These are phyloP conservation scores for Drosophila austrosaltans DNA, from an alignment of 2,888 invertebrate genomes.

Conservation along the genomic window DNA sequence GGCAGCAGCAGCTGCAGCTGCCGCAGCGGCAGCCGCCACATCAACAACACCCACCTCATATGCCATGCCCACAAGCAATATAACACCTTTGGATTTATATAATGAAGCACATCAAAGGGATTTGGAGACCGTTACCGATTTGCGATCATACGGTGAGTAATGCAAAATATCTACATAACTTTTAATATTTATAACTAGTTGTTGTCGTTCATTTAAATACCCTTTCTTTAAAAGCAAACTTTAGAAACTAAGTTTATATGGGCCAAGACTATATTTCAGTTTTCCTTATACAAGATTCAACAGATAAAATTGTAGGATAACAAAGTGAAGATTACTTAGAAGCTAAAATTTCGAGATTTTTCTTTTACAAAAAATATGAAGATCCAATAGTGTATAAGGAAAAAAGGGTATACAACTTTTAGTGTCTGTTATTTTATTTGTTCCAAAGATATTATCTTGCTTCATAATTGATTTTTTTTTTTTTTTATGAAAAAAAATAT, in stretches of 20 bases:
- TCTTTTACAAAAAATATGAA: no score
- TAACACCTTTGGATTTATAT: conserved; percentile 59
- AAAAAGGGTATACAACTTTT: no score
- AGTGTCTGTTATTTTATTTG: not conserved
- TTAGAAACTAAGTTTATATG: no score
- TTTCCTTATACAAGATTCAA: no score
- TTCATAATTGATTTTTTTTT: conserved; percentile 12
- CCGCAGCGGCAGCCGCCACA: conserved; percentile 27
- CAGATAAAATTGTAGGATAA: no score
- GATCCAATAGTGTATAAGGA: no score
- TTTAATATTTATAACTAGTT: no score
- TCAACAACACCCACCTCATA: conserved; percentile 39
- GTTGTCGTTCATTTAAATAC: no score
- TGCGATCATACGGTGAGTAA: conserved; percentile 68
- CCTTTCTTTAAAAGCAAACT: no score
- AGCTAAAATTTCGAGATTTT: no score
- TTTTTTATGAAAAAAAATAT: not conserved
- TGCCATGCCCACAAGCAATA: conserved; percentile 52
- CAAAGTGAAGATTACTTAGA: no score
- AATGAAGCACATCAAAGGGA: conserved; percentile 66
- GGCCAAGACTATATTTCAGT: no score
- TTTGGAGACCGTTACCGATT: conserved; percentile 62
- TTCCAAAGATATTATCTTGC: not conserved
- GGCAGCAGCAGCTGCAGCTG: conserved; percentile 23
- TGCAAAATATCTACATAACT: not conserved